Conservation (phyloP, 2,888 invertebrate genomes). For the Amiota communis region DNA sequence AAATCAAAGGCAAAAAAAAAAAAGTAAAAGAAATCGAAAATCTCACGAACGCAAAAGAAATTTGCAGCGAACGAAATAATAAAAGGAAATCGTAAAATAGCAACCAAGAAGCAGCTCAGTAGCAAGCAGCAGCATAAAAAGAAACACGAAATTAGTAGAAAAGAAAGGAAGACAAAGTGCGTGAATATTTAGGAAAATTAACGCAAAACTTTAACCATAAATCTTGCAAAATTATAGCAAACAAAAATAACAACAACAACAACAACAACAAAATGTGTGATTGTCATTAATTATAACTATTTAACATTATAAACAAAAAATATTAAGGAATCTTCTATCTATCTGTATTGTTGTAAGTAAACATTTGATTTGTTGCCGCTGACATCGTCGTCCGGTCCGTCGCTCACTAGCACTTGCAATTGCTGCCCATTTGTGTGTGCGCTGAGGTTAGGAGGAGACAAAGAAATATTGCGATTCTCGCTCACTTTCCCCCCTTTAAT, state of each 20-base stretch:
- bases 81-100: constrained; percentile 34
- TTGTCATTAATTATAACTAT: constrained; percentile 2
- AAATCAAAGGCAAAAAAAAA: constrained; percentile 2
- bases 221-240: constrained; percentile 39
- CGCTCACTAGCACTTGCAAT: neutral
- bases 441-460: constrained; percentile 17
- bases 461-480: constrained; percentile 15
- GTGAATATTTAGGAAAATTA: constrained; percentile 62
- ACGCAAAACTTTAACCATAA: constrained; percentile 46
- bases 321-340: too few relatives aligned
- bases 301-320: neutral
- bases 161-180: constrained; percentile 55
- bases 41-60: constrained; percentile 50
- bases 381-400: neutral
- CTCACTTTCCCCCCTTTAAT: too few relatives aligned
- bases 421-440: neutral
- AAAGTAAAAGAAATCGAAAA: neutral
- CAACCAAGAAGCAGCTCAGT: neutral
- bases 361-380: constrained; percentile 15
- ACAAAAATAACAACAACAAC: too few relatives aligned
- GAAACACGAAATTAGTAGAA: constrained; percentile 53
- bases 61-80: constrained; percentile 45
- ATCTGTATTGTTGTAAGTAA: neutral
- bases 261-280: constrained; percentile 26
- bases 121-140: constrained; percentile 11